These are phyloP conservation scores for Semotilus atromaculatus DNA, from an alignment of 2,797 vertebrate species.

Conservation along the genomic window DNA sequence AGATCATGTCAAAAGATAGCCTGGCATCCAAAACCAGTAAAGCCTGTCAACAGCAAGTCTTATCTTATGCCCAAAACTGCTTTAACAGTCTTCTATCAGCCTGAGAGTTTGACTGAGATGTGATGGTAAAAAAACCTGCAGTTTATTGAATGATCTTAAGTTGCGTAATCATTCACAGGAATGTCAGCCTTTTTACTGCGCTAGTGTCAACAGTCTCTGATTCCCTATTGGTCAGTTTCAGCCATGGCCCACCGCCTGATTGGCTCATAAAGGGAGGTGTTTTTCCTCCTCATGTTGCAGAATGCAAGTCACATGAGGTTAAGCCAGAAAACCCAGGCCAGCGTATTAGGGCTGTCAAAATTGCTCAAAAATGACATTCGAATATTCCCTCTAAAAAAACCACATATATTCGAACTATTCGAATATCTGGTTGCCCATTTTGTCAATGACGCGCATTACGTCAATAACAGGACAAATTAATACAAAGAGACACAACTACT, in stretches of 20 bases:
- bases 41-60: not conserved
- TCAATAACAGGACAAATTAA: too few species aligned
- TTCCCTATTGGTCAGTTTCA: conserved; percentile 66
- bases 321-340: not conserved
- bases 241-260: conserved; percentile 72
- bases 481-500: too few species aligned
- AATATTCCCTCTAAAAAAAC: too few species aligned
- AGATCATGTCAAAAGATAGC: not conserved
- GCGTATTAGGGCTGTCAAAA: too few species aligned
- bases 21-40: not conserved
- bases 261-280: conserved; percentile 63
- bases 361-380: too few species aligned
- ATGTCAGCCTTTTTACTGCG: not conserved
- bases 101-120: not conserved
- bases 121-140: not conserved
- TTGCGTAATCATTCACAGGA: too few species aligned
- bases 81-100: not conserved
- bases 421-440: too few species aligned
- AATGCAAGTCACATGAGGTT: conserved; percentile 43
- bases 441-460: too few species aligned
- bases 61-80: not conserved
- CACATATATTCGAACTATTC: too few species aligned
- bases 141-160: not conserved
- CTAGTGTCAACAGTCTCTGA: not conserved
- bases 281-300: conserved; percentile 13